A percentile compares a stretch with the other conserved stretches of the same genome.
Conservation (phyloP, 1,140 invertebrate genomes). For the Gryllus bimaculatus region DNA sequence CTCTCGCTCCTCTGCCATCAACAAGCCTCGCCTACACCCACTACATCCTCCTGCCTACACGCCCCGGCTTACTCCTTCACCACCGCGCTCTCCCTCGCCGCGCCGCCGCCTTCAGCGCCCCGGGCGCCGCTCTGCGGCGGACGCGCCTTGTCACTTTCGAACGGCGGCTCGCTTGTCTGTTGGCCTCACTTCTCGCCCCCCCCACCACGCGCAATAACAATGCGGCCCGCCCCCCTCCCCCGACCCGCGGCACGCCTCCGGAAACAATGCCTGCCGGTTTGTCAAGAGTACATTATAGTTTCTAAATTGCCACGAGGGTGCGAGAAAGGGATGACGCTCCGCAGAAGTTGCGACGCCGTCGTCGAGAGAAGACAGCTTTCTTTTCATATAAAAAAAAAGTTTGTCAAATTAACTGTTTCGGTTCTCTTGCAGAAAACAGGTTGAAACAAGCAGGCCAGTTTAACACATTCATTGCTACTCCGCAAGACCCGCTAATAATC, state of each 20-base stretch:
- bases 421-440: background rate
- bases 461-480: background rate
- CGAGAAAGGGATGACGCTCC: background rate
- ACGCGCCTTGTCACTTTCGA: background rate
- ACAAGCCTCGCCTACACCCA: too few species aligned
- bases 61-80: background rate
- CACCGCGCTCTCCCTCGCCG: background rate
- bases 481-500: too few species aligned
- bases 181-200: too few species aligned
- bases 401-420: background rate
- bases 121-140: background rate
- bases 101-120: too few species aligned
- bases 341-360: background rate
- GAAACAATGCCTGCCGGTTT: background rate
- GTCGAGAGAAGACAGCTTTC: background rate
- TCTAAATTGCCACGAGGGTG: background rate
- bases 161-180: background rate
- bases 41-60: too few species aligned
- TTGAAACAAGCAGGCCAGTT: background rate
- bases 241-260: background rate
- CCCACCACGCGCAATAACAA: too few species aligned
- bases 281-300: background rate
- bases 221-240: too few species aligned
- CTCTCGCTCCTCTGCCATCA: too few species aligned
- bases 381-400: background rate